Evolutionary conservation across 2,888 invertebrate species (phyloP).

Genomic region (Abrostola tripartita): DNA sequence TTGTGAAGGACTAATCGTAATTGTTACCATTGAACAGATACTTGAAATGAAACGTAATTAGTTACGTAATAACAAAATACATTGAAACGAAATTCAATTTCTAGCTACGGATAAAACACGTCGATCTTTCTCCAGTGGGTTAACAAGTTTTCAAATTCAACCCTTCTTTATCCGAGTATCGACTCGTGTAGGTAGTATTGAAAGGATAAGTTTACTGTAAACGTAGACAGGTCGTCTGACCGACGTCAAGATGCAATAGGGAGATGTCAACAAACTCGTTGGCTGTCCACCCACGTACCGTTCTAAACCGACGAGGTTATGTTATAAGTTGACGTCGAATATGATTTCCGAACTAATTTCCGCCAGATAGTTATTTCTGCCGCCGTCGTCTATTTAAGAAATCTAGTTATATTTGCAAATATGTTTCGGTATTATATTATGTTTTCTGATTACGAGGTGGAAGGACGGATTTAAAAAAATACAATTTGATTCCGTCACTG

Average conservation of each 20-base stretch:
- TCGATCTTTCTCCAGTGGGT: background rate
- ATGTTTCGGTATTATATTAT: conserved; percentile 4
- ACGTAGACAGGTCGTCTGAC: conserved; percentile 23
- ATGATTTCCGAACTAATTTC: conserved; percentile 78
- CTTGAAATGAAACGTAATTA: no score
- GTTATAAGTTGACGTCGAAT: conserved; percentile 53
- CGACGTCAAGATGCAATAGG: conserved; percentile 47
- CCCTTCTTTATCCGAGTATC: conserved; percentile 30
- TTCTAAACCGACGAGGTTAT: conserved; percentile 40
- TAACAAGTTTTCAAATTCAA: conserved; percentile 36
- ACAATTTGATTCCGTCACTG: no score
- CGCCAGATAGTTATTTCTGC: conserved; percentile 54
- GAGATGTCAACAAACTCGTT: conserved; percentile 35
- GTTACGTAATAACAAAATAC: background rate
- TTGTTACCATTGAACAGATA: no score
- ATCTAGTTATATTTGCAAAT: conserved; percentile 43
- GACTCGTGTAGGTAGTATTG: conserved; percentile 24
- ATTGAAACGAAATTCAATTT: conserved; percentile 5
- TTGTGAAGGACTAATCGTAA: no score
- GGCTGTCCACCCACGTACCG: conserved; percentile 38
- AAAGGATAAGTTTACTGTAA: conserved; percentile 31
- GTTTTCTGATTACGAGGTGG: no score
- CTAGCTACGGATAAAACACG: conserved; percentile 21
- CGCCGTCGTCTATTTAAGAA: conserved; percentile 41
- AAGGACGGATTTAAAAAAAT: no score